Base-by-base conservation (phyloP, 1,140 invertebrate genomes). In the Heliothis virescens region DNA sequence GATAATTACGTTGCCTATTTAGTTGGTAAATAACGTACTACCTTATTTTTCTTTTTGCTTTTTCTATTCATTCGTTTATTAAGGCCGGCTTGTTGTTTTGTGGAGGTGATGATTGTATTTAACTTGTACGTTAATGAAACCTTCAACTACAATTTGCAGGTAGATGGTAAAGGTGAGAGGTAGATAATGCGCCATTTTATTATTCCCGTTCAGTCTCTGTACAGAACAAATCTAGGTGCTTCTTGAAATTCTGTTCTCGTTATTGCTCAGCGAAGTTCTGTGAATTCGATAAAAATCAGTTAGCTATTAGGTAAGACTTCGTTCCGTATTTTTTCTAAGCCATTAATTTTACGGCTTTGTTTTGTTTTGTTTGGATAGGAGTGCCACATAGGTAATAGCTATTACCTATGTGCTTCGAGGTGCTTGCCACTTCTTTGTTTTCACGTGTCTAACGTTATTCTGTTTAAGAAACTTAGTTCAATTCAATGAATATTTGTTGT, bases 1-100 rank as follows among this genome's bases (percentile, higher is more conserved):
- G 91, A 90, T 94, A 93, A 91, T 92, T 94, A 94, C 91, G 81
- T 90, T 87, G 84, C 86, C 84, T 89, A 88, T 91, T 88, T 89
- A 85, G 86, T 88, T 85, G 81, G 85, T 86, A 82, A 89, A 86
- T 88, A 87, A 90, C 78, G 77, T 74, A 83, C 41, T 57, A 80
- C 60, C 60, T 83, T 86, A 81, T 80, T 84, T 81, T 81, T 80
- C 41, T 80, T 80, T 79, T 76, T 34, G 73, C 71, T 74, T 78
- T 63, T 78, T 69, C 48, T 67, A 29, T 65, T 72, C 67, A 71
- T 71, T 50, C 29, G 52, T 72, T 72, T 72, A 16, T 41, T 53
- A 71, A 26, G 67, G 52, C 53, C 9, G 53, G 16, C 29, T 55
- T 72, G 21, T 71, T 71, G 48, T 53, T 71, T 53, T 50, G 67